Evolutionary conservation across 1,140 invertebrate genomes (phyloP).

Genomic region (Drosophila ogumai): DNA sequence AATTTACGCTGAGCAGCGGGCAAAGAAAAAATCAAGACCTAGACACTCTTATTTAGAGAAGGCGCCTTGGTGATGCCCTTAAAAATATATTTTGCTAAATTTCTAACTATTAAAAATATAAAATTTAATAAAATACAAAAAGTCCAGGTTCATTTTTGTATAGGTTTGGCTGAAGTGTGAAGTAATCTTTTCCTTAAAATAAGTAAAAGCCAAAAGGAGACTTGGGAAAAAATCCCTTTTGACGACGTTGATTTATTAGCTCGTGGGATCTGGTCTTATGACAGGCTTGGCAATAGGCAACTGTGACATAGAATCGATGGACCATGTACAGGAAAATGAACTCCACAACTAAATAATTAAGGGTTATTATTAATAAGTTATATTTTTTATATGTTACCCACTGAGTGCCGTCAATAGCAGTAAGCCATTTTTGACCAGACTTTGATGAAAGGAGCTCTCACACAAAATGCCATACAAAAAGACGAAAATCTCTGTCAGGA

Average conservation of each 20-base stretch:
- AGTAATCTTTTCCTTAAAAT: too few species aligned
- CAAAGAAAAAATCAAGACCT: slow-evolving; percentile 31
- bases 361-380: background rate
- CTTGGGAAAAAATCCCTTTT: too few species aligned
- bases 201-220: too few species aligned
- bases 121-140: background rate
- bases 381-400: slow-evolving; percentile 5
- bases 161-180: background rate
- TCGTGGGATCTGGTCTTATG: background rate
- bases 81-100: background rate
- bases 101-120: background rate
- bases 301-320: slow-evolving; percentile 45
- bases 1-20: slow-evolving; percentile 54
- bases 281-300: slow-evolving; percentile 11
- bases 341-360: slow-evolving; percentile 43
- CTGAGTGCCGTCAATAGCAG: slow-evolving; percentile 33
- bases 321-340: slow-evolving; percentile 49
- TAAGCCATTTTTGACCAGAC: slow-evolving; percentile 35
- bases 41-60: background rate
- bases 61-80: slow-evolving; percentile 7
- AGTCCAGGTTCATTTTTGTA: background rate
- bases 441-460: slow-evolving; percentile 24
- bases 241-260: too few species aligned
- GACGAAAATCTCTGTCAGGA: slow-evolving; percentile 42
- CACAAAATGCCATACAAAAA: slow-evolving; percentile 50